A percentile compares a stretch with the other conserved stretches of the same genome.
These are phyloP conservation scores for Bradypodion ventrale DNA, from an alignment of 2,797 vertebrate genomes.

Conservation along the genomic window DNA sequence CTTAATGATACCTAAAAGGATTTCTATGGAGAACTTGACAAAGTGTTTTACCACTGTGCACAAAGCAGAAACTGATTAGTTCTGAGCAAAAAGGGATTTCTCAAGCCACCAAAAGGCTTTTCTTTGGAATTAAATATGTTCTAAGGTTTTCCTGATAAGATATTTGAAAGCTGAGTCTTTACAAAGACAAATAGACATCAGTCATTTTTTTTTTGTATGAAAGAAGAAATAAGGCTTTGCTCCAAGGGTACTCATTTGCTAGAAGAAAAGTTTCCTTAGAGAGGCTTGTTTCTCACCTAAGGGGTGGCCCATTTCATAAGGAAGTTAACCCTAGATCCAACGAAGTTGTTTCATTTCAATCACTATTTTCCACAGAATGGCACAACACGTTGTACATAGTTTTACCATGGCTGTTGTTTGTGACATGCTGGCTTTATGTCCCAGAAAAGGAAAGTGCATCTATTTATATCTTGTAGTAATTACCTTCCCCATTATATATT, in stretches of 20 bases:
- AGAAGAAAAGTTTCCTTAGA: neutral
- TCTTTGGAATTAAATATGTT: constrained; percentile 68
- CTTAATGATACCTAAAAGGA: constrained; percentile 66
- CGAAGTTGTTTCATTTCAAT: neutral
- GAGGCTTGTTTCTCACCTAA: neutral
- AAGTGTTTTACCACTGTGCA: constrained; percentile 65
- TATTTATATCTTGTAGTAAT: neutral
- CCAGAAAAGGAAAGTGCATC: neutral
- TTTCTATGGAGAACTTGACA: constrained; percentile 69
- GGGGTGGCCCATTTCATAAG: neutral
- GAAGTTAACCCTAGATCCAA: neutral
- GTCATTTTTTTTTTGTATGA: constrained; percentile 44
- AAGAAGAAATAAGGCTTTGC: constrained; percentile 9
- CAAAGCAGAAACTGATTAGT: constrained; percentile 62
- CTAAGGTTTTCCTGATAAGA: constrained; percentile 46
- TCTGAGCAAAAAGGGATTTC: constrained; percentile 69
- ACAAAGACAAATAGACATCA: constrained; percentile 62
- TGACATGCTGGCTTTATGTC: neutral
- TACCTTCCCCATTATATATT: neutral
- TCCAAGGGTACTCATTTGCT: neutral
- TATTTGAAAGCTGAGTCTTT: constrained; percentile 62
- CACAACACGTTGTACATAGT: neutral
- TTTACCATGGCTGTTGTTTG: neutral
- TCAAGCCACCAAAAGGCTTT: constrained; percentile 60
- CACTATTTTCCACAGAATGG: neutral